A percentile compares a stretch with the other conserved stretches of the same genome.
Conservation (phyloP, 2,888 invertebrate species). For the Cephalotes varians region DNA sequence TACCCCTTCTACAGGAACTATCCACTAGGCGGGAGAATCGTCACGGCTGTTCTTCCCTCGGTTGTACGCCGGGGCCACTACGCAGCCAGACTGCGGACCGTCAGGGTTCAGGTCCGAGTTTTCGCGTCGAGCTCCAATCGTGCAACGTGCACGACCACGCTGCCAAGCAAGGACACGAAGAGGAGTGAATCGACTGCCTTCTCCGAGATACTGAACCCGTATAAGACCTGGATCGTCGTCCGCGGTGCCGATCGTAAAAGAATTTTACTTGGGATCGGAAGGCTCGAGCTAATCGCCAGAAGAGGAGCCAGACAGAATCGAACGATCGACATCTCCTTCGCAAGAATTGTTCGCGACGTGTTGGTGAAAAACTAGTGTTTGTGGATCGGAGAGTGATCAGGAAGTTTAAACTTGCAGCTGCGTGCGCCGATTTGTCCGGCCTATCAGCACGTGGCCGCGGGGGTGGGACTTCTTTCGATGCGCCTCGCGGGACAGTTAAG, state of each 20-base stretch:
- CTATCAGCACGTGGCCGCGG: constrained; percentile 74
- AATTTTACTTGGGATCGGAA: constrained; percentile 6
- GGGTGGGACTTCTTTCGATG: constrained; percentile 55
- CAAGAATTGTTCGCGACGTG: constrained; percentile 55
- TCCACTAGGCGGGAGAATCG: constrained; percentile 71
- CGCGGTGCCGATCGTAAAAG: constrained; percentile 51
- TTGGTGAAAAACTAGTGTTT: constrained; percentile 63
- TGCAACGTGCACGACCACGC: constrained; percentile 82
- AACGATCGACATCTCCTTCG: constrained; percentile 25
- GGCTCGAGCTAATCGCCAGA: not conserved
- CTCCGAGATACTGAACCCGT: constrained; percentile 13
- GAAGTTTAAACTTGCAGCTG: constrained; percentile 68
- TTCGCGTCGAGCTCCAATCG: constrained; percentile 75
- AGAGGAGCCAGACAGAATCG: constrained; percentile 25
- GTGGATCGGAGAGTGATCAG: constrained; percentile 64
- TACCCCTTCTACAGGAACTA: constrained; percentile 66
- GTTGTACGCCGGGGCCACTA: constrained; percentile 80
- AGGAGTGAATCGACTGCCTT: constrained; percentile 34
- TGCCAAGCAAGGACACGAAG: constrained; percentile 50
- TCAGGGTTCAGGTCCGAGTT: constrained; percentile 81
- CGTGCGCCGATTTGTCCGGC: constrained; percentile 67
- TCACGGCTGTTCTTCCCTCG: constrained; percentile 74
- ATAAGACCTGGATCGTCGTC: constrained; percentile 17
- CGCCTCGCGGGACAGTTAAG: constrained; percentile 42
- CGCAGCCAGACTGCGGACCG: constrained; percentile 86